Base-by-base conservation (phyloP, 35 echinoderm and acorn worm species). In the Chiridota heheva region DNA sequence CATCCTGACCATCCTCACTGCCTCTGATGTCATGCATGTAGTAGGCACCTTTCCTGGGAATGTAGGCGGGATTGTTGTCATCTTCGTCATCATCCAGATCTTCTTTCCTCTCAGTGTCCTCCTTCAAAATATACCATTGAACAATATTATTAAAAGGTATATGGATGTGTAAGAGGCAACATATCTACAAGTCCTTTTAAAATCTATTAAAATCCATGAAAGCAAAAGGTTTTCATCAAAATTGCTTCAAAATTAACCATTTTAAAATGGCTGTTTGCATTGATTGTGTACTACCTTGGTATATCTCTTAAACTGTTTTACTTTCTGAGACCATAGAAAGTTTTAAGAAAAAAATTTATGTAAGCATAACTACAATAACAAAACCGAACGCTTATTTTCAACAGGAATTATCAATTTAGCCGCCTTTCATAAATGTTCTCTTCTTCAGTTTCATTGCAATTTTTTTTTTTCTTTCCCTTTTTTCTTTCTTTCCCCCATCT, bases 51-150 rank as follows among this genome's bases (percentile, higher is more conserved):
- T 46, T 78, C 40, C 88, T 85, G 31, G 88, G 88, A 46, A 91
- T 91, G 39, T 91, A 91, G 7, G 81, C 81, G 41, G 88, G 88
- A 40, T 91, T 91, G 51, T 91, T 84, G 29, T 67, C 51, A 44
- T 91, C 88, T 44, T 84, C 43, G 57, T 91, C 88, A 77, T 69
- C 73, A 69, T 91, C 88, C 4, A 91, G 72, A 12, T 84, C 62
- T 32, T 82, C 56, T 16, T 37, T 53, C 73, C 56, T 91, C 85
- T 2, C 39, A 31, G 24, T 49, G 42, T 79, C 34, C 35, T 24
- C 62, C 58, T n/a, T 53, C n/a, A 49, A 48, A 7, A 12, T 30
- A 3, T 22, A 15, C 2, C 38, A 42, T 39, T 3, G 43, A 28
- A 16, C 44, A 5, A 44, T 0, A 32, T n/a, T 8, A 12, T 36